These are phyloP conservation scores for Venturia canescens DNA, from an alignment of 1,140 invertebrate genomes.

Conservation along the genomic window DNA sequence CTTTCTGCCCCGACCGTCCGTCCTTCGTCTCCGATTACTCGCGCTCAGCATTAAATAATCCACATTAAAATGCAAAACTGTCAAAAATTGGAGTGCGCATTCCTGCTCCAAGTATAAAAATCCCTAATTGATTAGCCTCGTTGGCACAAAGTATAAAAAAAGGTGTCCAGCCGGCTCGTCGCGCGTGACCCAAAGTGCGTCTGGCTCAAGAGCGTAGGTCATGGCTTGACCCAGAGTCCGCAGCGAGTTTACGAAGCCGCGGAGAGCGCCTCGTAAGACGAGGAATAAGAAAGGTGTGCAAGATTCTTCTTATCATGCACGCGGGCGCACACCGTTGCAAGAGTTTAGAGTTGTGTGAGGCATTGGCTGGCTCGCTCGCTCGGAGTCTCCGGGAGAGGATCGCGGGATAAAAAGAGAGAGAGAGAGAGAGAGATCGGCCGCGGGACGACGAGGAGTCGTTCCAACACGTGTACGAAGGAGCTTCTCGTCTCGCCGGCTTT, in stretches of 20 bases:
- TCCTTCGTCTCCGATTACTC: too few species aligned
- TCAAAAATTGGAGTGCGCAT: too few species aligned
- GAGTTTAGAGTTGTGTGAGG: not conserved
- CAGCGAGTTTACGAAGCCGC: constrained; percentile 36
- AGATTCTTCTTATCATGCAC: constrained; percentile 48
- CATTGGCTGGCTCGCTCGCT: too few species aligned
- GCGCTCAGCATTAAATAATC: too few species aligned
- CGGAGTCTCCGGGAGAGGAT: not conserved
- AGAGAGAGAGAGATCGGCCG: not conserved
- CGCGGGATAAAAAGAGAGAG: not conserved
- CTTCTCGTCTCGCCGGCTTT: constrained; percentile 38
- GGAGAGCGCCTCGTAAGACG: constrained; percentile 47
- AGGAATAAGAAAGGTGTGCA: constrained; percentile 51
- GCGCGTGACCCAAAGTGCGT: constrained; percentile 37
- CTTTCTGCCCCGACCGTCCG: too few species aligned
- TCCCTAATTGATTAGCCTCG: not conserved
- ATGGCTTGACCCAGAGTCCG: constrained; percentile 70
- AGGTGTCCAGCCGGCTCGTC: not conserved
- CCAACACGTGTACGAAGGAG: not conserved
- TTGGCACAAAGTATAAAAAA: not conserved
- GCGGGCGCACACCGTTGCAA: not conserved
- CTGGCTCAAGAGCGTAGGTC: constrained; percentile 61
- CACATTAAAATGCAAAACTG: too few species aligned
- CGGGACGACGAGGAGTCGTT: constrained; percentile 4
- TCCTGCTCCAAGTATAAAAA: not conserved